Base-by-base conservation (phyloP, 2,113 vertebrate genomes). In the Cnemophilus loriae region DNA sequence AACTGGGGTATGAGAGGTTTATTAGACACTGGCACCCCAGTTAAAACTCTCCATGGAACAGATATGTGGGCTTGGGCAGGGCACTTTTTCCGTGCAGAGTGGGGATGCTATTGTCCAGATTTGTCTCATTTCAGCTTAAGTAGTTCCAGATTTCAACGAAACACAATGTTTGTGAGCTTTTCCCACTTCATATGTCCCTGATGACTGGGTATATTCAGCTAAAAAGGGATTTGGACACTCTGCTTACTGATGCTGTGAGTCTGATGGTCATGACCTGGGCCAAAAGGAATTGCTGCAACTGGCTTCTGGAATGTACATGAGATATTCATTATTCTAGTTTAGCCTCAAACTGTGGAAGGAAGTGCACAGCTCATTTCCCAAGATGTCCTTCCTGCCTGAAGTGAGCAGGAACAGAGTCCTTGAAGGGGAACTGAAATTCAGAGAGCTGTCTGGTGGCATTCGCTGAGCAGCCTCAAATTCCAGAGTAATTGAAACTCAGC, bases 101-200 rank as follows among this genome's bases (percentile, higher is more conserved):
- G 90, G 71, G 68, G 81, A 93, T 89, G 85, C 76, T 86, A 10
- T 91, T 97, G 83, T 93, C 95, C 92, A 64, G 75, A 74, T 93
- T 95, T 94, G 90, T 86, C 73, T 93, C 67, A 93, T 96, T 96
- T 90, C 82, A 86, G 71, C 76, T 64, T 93, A 93, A 97, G 32
- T 42, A 64, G 75, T 94, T 96, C 93, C 96, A 96, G 95, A 96
- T 97, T 96, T 87, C 71, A 80, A 42, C 13, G 35, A 86, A 91
- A 88, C 78, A 60, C 6, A 8, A 32, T 91, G 70, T 79, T 96
- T 83, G 79, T 83, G 82, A 90, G 47, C 63, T 93, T 76, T 52
- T 94, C 71, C 90, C 71, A n/a, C 64, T 95, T 90, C 20, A 4
- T 41, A 33, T 24, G 67, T 84, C 70, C 93, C 63, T 86, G 87